Evolutionary conservation across 2,888 invertebrate species (phyloP).

Genomic region (Congeria kusceri): DNA sequence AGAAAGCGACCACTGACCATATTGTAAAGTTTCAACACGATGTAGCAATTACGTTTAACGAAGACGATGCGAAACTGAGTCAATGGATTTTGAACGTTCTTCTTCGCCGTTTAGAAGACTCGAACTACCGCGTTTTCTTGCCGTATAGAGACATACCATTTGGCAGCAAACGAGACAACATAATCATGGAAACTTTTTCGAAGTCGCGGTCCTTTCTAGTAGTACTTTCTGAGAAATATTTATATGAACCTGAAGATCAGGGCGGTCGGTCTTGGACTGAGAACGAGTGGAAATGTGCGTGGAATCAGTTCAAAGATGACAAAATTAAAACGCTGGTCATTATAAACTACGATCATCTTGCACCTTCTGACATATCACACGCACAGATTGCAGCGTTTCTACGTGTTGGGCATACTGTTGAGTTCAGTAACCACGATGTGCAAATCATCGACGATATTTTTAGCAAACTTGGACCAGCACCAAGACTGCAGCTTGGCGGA

Average conservation of each 20-base stretch:
- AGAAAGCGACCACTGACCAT: conserved; percentile 1
- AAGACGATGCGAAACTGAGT: conserved; percentile 23
- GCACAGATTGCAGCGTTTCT: conserved; percentile 40
- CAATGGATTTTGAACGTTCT: conserved; percentile 35
- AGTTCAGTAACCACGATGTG: conserved; percentile 18
- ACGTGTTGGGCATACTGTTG: conserved; percentile 40
- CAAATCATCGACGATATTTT: conserved; percentile 35
- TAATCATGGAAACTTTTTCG: conserved; percentile 5
- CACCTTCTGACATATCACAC: conserved; percentile 24
- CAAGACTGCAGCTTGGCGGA: neutral
- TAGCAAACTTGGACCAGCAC: conserved; percentile 17
- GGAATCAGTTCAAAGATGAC: conserved; percentile 30
- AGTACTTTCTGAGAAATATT: conserved; percentile 37
- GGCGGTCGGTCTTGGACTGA: too few species aligned
- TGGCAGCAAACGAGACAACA: conserved; percentile 34
- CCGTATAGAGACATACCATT: conserved; percentile 25
- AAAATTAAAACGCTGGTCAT: conserved; percentile 28
- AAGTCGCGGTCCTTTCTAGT: conserved; percentile 34
- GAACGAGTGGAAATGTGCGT: too few species aligned
- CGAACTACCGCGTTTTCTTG: conserved; percentile 30
- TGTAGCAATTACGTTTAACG: too few species aligned
- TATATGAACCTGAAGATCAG: conserved; percentile 13
- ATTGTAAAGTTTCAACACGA: too few species aligned
- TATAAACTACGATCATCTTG: conserved; percentile 44
- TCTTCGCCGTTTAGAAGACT: conserved; percentile 9